A percentile compares a stretch with the other conserved stretches of the same genome.
Evolutionary conservation across 2,797 vertebrate species (phyloP).

Genomic region (Sebastes aleutianus): DNA sequence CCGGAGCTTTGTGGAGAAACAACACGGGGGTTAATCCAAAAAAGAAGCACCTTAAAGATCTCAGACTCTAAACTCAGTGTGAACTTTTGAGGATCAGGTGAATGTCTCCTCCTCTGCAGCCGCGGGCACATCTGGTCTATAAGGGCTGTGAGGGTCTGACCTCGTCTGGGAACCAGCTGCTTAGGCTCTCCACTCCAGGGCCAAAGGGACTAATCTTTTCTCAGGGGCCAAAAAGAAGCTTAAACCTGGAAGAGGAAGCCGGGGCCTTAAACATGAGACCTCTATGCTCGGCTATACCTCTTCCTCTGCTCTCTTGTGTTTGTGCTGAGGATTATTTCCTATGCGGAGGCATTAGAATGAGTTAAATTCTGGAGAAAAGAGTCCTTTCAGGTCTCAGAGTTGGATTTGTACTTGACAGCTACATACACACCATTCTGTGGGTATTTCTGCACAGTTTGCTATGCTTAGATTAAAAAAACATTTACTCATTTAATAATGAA

Average conservation of each 20-base stretch:
- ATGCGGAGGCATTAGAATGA: constrained; percentile 56
- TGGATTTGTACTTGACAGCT: constrained; percentile 52
- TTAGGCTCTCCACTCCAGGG: constrained; percentile 59
- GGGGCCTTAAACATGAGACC: constrained; percentile 65
- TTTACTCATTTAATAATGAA: constrained; percentile 20
- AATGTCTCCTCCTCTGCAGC: constrained; percentile 46
- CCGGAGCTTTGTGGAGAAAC: constrained; percentile 33
- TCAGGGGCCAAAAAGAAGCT: constrained; percentile 70
- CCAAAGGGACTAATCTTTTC: constrained; percentile 69
- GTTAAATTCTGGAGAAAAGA: constrained; percentile 51
- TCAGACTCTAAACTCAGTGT: constrained; percentile 42
- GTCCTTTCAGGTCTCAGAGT: constrained; percentile 43
- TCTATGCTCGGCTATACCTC: constrained; percentile 38
- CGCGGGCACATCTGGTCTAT: constrained; percentile 68
- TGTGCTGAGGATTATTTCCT: constrained; percentile 66
- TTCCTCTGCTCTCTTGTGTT: constrained; percentile 63
- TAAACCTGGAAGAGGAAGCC: constrained; percentile 74
- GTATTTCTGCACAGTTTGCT: background rate
- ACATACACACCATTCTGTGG: constrained; percentile 4
- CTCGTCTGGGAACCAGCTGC: constrained; percentile 67
- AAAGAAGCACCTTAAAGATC: constrained; percentile 39
- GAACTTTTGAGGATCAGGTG: constrained; percentile 66
- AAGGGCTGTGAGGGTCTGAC: constrained; percentile 60
- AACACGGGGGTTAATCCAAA: constrained; percentile 28
- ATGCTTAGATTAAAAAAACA: background rate